Percentiles rank a stretch among this genome's conserved stretches.
Evolutionary conservation across 1,140 invertebrate species (phyloP).

Genomic region (Sipha flava): DNA sequence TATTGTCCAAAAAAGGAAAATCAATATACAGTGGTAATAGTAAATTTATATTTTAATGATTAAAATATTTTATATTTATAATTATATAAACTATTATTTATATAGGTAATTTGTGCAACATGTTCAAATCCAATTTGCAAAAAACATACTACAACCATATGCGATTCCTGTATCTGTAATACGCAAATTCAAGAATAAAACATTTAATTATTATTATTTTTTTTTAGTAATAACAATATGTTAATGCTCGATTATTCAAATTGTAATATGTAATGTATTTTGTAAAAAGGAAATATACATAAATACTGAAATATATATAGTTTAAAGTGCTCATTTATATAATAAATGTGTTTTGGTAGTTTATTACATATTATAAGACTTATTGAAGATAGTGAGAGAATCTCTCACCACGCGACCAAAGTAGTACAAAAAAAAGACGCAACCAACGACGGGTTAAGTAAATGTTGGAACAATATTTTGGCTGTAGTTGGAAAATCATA

Average conservation of each 20-base stretch:
- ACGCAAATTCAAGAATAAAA: not conserved
- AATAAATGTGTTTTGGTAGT: not conserved
- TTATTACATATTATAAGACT: not conserved
- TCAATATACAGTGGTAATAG: constrained; percentile 2
- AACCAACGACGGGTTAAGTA: not conserved
- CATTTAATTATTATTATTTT: not conserved
- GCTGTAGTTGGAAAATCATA: not conserved
- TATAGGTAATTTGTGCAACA: not conserved
- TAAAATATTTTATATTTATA: not conserved
- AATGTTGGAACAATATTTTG: not conserved
- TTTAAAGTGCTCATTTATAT: not conserved
- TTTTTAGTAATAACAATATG: no score
- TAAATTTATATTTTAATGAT: not conserved
- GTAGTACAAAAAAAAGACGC: not conserved
- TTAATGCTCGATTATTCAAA: not conserved
- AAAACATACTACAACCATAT: constrained; percentile 5
- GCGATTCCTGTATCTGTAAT: not conserved
- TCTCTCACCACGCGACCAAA: constrained; percentile 8
- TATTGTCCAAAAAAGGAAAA: constrained; percentile 30
- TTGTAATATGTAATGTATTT: not conserved
- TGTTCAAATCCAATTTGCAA: not conserved
- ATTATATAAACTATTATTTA: no score
- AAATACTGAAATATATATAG: not conserved
- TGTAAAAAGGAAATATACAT: not conserved
- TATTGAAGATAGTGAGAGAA: not conserved